Conservation (phyloP, 2,888 invertebrate genomes). For the Silvanus unidentatus region DNA sequence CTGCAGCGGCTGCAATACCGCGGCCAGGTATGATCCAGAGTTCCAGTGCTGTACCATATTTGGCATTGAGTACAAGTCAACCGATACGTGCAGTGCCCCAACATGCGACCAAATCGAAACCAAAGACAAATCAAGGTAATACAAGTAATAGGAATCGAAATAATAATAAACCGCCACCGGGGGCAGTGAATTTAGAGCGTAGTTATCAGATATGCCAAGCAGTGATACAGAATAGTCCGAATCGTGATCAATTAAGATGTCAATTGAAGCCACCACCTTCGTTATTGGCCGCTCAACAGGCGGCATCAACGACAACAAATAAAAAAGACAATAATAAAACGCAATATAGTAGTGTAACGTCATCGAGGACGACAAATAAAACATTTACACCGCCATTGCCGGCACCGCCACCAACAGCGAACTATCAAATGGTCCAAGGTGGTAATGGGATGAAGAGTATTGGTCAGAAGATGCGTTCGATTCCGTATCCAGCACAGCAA, state of each 20-base stretch:
- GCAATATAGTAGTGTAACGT: conserved; percentile 45
- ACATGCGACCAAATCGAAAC: conserved; percentile 42
- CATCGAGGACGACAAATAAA: conserved; percentile 38
- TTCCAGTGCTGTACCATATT: conserved; percentile 48
- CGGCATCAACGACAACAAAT: conserved; percentile 32
- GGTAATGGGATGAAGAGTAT: conserved; percentile 45
- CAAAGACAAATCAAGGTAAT: conserved; percentile 30
- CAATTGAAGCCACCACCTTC: conserved; percentile 83
- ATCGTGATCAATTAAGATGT: conserved; percentile 77
- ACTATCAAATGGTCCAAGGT: conserved; percentile 37
- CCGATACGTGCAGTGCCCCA: conserved; percentile 48
- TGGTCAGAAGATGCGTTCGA: conserved; percentile 40
- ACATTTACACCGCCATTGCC: conserved; percentile 46
- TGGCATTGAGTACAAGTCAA: conserved; percentile 49
- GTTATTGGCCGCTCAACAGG: conserved; percentile 53
- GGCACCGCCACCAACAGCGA: conserved; percentile 41
- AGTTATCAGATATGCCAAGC: conserved; percentile 93
- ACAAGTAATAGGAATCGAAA: conserved; percentile 15
- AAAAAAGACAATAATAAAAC: conserved; percentile 37
- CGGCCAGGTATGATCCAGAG: conserved; percentile 43
- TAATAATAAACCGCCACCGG: conserved; percentile 75
- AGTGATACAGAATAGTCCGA: conserved; percentile 90
- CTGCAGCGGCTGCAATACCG: conserved; percentile 13
- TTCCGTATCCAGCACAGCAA: conserved; percentile 47
- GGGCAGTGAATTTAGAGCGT: conserved; percentile 86